These are phyloP conservation scores for Drosophila meridionalis DNA, from an alignment of 2,888 invertebrate genomes.

Conservation along the genomic window DNA sequence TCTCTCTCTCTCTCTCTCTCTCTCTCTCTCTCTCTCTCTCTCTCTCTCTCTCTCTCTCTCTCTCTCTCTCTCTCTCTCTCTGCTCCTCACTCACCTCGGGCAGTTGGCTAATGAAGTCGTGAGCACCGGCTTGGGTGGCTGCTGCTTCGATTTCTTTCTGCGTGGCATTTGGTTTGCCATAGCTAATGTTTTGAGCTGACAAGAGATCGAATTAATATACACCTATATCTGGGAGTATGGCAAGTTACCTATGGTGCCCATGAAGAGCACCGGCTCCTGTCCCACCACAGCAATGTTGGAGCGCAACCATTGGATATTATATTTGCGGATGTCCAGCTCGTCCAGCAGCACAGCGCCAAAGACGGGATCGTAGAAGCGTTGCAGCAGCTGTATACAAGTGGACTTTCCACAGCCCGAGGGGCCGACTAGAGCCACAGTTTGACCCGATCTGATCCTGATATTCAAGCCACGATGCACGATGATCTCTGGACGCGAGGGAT, in stretches of 20 bases:
- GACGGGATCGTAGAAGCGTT: slow-evolving; percentile 90
- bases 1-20: too few species aligned
- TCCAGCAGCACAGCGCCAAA: slow-evolving; percentile 87
- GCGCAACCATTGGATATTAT: slow-evolving; percentile 90
- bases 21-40: too few species aligned
- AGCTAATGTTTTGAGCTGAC: slow-evolving; percentile 87
- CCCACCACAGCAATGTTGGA: slow-evolving; percentile 94
- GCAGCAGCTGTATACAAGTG: slow-evolving; percentile 91
- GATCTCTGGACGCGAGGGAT: slow-evolving; percentile 91
- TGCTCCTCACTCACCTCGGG: slow-evolving; percentile 87
- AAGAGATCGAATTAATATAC: background rate
- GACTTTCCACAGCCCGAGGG: slow-evolving; percentile 93
- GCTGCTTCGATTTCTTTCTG: slow-evolving; percentile 90
- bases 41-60: too few species aligned
- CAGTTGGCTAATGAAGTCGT: slow-evolving; percentile 90
- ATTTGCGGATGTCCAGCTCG: slow-evolving; percentile 88
- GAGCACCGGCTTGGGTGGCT: slow-evolving; percentile 91
- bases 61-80: background rate
- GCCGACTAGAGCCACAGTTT: slow-evolving; percentile 90
- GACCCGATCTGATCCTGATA: slow-evolving; percentile 88
- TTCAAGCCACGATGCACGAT: slow-evolving; percentile 89
- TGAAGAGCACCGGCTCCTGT: slow-evolving; percentile 95
- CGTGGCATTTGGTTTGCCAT: slow-evolving; percentile 90
- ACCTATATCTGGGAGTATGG: background rate
- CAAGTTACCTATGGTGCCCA: slow-evolving; percentile 88